Conservation (phyloP, 1,140 invertebrate species). For the Campoletis sonorensis region DNA sequence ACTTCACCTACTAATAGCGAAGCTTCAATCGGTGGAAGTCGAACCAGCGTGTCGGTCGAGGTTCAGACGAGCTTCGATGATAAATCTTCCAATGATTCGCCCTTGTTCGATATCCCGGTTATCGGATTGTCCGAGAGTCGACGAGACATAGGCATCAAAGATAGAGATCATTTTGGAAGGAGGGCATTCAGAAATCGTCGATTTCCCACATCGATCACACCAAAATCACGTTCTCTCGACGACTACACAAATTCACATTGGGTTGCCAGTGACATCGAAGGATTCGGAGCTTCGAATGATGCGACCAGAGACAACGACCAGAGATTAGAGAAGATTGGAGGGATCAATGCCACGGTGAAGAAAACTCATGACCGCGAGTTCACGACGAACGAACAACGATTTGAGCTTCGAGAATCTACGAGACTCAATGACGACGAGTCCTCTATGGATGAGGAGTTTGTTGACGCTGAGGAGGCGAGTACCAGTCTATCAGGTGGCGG, state of each 20-base stretch:
- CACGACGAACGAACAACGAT: neutral
- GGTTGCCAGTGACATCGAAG: neutral
- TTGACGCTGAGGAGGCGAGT: conserved; percentile 69
- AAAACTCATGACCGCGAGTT: neutral
- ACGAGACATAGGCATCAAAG: conserved; percentile 47
- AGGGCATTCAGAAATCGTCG: conserved; percentile 37
- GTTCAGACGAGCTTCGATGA: conserved; percentile 73
- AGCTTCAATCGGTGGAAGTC: conserved; percentile 64
- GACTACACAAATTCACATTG: conserved; percentile 27
- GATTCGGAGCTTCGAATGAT: neutral
- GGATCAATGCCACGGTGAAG: neutral
- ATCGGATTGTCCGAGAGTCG: conserved; percentile 57
- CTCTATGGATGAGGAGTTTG: conserved; percentile 64
- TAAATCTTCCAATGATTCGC: conserved; percentile 31
- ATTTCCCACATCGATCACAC: neutral
- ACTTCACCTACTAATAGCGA: conserved; percentile 66
- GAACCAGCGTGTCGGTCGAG: conserved; percentile 67
- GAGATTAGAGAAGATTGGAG: neutral
- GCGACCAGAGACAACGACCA: neutral
- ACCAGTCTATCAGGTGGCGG: conserved; percentile 51
- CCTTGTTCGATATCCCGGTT: conserved; percentile 15
- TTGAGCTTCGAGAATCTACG: neutral
- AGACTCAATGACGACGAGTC: conserved; percentile 62
- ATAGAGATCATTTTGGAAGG: conserved; percentile 36
- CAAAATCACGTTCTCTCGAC: conserved; percentile 50